Evolutionary conservation across 2,888 invertebrate species (phyloP).

Genomic region (Papilio demoleus): DNA sequence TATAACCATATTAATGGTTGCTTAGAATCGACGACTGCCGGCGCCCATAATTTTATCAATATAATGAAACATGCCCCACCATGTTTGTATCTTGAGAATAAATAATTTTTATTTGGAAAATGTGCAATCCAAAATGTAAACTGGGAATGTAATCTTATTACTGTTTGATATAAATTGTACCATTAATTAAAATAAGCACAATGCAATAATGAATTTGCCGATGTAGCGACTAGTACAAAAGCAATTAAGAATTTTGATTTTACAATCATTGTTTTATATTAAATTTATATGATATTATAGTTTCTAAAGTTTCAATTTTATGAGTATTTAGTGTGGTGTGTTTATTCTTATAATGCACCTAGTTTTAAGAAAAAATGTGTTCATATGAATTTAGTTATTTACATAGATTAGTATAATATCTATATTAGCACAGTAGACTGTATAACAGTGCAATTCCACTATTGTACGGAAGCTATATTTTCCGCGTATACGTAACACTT

Average conservation of each 20-base stretch:
- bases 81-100: neutral
- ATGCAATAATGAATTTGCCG: slow-evolving; percentile 32
- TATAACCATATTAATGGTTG: too few relatives aligned
- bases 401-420: slow-evolving; percentile 64
- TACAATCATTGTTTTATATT: slow-evolving; percentile 26
- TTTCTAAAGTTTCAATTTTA: slow-evolving; percentile 43
- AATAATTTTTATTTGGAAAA: neutral
- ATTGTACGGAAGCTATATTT: slow-evolving; percentile 33
- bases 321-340: slow-evolving; percentile 69
- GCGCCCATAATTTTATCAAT: neutral
- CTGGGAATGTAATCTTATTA: slow-evolving; percentile 1
- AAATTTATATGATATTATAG: slow-evolving; percentile 39
- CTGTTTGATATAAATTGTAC: slow-evolving; percentile 29
- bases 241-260: slow-evolving; percentile 22
- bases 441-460: slow-evolving; percentile 74
- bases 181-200: slow-evolving; percentile 28
- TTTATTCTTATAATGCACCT: slow-evolving; percentile 67
- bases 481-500: slow-evolving; percentile 29
- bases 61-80: neutral
- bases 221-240: slow-evolving; percentile 40
- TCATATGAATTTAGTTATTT: slow-evolving; percentile 80
- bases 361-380: slow-evolving; percentile 80
- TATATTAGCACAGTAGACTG: slow-evolving; percentile 72
- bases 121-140: neutral
- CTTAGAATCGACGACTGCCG: too few relatives aligned